A percentile compares a stretch with the other conserved stretches of the same genome.
Evolutionary conservation across 2,888 invertebrate genomes (phyloP).

Genomic region (Noctua janthina): DNA sequence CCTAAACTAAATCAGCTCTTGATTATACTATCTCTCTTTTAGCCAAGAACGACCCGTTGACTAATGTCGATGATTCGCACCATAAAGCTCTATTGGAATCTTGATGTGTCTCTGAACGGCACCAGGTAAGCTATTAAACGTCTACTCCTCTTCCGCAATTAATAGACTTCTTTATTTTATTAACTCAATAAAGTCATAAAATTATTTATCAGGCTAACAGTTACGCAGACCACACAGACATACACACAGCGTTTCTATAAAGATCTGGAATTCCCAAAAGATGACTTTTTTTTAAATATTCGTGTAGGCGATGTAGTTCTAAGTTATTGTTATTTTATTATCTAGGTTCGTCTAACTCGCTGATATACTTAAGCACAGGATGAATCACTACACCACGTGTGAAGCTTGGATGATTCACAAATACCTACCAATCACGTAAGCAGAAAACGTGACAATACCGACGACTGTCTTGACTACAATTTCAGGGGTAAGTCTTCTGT

Average conservation of each 20-base stretch:
- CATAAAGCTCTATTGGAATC: background rate
- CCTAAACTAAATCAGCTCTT: background rate
- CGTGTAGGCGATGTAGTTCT: conserved; percentile 41
- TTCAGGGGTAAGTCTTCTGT: background rate
- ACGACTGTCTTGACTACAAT: background rate
- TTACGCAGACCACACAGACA: background rate
- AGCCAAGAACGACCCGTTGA: background rate
- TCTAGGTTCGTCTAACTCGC: conserved; percentile 40
- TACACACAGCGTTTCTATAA: background rate
- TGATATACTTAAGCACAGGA: background rate
- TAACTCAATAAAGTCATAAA: conserved; percentile 43
- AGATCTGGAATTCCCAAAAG: conserved; percentile 27
- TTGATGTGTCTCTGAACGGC: background rate
- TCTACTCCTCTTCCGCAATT: conserved; percentile 41
- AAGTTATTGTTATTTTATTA: conserved; percentile 29
- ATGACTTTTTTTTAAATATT: background rate
- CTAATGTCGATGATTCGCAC: background rate
- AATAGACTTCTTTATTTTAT: conserved; percentile 44
- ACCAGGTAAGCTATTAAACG: conserved; percentile 3
- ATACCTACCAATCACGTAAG: background rate
- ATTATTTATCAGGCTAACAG: conserved; percentile 19
- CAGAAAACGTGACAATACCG: background rate
- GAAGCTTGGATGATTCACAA: background rate
- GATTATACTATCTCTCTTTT: background rate
- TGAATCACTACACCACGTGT: conserved; percentile 2